Base-by-base conservation (phyloP, 2,888 invertebrate genomes). In the Choreutis nemorana region DNA sequence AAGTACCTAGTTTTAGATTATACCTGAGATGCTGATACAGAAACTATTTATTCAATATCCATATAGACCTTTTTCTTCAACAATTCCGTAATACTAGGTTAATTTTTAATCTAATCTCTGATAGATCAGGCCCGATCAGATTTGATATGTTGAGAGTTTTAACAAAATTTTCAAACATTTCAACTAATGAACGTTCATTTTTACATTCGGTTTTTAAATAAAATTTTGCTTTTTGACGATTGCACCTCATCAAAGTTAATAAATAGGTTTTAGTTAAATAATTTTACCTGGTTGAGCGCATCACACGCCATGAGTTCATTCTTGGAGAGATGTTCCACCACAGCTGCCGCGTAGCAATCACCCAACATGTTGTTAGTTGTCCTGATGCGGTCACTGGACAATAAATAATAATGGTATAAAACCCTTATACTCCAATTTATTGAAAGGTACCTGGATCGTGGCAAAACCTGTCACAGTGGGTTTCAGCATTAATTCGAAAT, bases 351-450 rank as follows among this genome's bases (percentile, higher is more conserved):
- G 58, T 93, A 93, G 57, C 91, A 91, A 55, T 94, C 93, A 0
- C 92, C 93, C 31, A 94, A 64, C 84, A 93, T 88, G 56, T 94
- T 94, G 59, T 93, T 93, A 1, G 91, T 91, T 1, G 93, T 93
- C 31, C 93, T 82, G 48, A 92, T 87, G 15, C 93, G 86, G 59
- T 93, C 93, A 30, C 20, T 32, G 21, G 22, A 15, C n/a, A 28
- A 9, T 22, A 23, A 11, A 29, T 28, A n/a, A n/a, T n/a, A n/a
- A n/a, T n/a, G n/a, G n/a, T n/a, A n/a, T n/a, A n/a, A n/a, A n/a
- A n/a, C n/a, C n/a, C n/a, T n/a, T n/a, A n/a, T n/a, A n/a, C n/a
- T n/a, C n/a, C 1, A 1, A 24, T 8, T 12, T 24, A 24, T 12
- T 9, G 11, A 5, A 2, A 10, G n/a, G 9, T 9, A 23, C 2